Base-by-base conservation (phyloP, 1,140 invertebrate species). In the Scaptomyza graminum region DNA sequence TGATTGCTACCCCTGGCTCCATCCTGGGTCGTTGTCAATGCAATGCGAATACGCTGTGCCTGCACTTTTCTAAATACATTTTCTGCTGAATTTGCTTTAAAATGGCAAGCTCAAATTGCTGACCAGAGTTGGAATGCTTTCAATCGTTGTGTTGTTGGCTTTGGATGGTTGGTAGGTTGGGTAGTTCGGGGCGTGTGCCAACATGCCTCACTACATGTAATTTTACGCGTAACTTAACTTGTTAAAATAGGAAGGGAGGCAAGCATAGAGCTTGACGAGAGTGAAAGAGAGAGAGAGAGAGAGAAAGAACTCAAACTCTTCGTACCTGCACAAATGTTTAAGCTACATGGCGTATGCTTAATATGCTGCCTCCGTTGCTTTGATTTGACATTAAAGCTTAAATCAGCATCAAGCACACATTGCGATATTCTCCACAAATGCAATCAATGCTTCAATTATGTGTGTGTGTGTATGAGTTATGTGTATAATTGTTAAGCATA, bases 201-300 rank as follows among this genome's bases (percentile, higher is more conserved):
- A 82, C 82, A 88, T 85, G 82, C 47, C 81, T 74, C 76, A 81
- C 69, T 85, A 87, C 82, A 81, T 87, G 82, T 87, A 87, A 87
- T 87, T 87, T 87, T 87, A 87, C 82, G 82, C 82, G 83, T 79
- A 87, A 87, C 82, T 87, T 88, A 88, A 87, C 82, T 88, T 87
- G 82, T 87, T 79, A 87, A 75, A 78, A 67, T 55, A n/a, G 37
- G 37, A 11, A 5, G 37, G 4, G 11, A 5, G 12, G 16, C 44
- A 43, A 12, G 28, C 28, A 4, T 2, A 9, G 56, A 22, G 41
- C 28, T 31, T 31, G 3, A 8, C 1, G 7, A 3, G 11, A n/a
- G 34, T 6, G 11, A 31, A 5, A 18, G 2, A 16, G 5, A 57
- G 46, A 54, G 7, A 3, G 11, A n/a, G 34, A 11, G 11, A 31